These are phyloP conservation scores for Opisthocomus hoazin DNA, from an alignment of 2,113 vertebrate genomes.

Conservation along the genomic window DNA sequence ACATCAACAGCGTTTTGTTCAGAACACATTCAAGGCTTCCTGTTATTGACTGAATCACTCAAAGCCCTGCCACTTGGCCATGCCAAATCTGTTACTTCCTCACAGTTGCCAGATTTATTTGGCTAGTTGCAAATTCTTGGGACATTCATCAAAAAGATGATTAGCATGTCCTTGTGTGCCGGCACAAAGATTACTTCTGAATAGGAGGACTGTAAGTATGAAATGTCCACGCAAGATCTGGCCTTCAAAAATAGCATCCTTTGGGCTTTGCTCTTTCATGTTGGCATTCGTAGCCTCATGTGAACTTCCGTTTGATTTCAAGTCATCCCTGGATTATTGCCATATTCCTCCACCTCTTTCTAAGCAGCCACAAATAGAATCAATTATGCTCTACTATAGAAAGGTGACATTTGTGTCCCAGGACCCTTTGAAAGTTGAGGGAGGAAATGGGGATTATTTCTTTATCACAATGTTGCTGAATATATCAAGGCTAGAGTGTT, in stretches of 20 bases:
- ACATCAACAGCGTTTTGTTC: neutral
- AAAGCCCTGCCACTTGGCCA: neutral
- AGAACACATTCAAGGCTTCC: neutral
- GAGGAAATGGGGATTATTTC: conserved; percentile 53
- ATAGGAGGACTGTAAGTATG: neutral
- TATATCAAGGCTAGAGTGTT: conserved; percentile 45
- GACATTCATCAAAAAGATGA: conserved; percentile 28
- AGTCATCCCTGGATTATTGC: conserved; percentile 38
- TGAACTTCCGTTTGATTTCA: conserved; percentile 52
- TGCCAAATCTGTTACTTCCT: neutral
- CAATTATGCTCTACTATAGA: conserved; percentile 16
- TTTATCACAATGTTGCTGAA: conserved; percentile 38
- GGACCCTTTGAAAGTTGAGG: conserved; percentile 45
- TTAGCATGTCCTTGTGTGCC: neutral
- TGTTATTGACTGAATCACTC: neutral
- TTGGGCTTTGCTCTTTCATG: conserved; percentile 29
- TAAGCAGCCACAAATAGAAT: conserved; percentile 53
- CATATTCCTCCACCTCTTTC: conserved; percentile 42
- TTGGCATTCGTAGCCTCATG: neutral
- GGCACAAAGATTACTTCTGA: neutral
- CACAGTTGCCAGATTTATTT: conserved; percentile 3
- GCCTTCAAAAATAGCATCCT: conserved; percentile 61
- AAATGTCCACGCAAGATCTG: neutral
- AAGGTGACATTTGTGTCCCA: conserved; percentile 46
- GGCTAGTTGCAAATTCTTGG: neutral